Conservation (phyloP, 2,797 vertebrate genomes). For the Chrysocyon brachyurus region DNA sequence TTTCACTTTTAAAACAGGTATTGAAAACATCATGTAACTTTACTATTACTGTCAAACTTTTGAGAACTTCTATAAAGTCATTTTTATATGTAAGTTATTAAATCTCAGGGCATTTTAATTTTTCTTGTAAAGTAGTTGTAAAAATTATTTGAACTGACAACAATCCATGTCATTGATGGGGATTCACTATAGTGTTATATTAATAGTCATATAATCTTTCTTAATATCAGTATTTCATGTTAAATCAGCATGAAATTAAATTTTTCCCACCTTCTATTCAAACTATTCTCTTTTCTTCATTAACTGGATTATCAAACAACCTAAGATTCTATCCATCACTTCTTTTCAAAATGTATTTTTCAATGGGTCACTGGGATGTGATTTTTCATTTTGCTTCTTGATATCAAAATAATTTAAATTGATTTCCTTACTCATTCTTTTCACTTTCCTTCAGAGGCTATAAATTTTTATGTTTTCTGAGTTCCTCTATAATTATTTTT, state of each 20-base stretch:
- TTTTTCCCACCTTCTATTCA: not conserved
- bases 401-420: constrained; percentile 36
- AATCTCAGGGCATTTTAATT: not conserved
- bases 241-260: constrained; percentile 15
- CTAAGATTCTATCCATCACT: not conserved
- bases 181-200: not conserved
- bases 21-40: not conserved
- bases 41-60: not conserved
- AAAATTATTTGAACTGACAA: not conserved
- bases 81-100: not conserved
- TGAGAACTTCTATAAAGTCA: not conserved
- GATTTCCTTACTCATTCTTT: not conserved
- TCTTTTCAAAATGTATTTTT: not conserved
- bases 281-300: not conserved
- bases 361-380: not conserved
- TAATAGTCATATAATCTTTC: not conserved
- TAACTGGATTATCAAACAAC: not conserved
- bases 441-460: not conserved
- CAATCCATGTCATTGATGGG: not conserved
- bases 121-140: not conserved
- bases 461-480: not conserved
- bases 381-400: not conserved
- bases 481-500: not conserved
- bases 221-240: constrained; percentile 17
- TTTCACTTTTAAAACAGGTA: not conserved